These are phyloP conservation scores for Sebastes umbrosus DNA, from an alignment of 2,797 vertebrate genomes.

Conservation along the genomic window DNA sequence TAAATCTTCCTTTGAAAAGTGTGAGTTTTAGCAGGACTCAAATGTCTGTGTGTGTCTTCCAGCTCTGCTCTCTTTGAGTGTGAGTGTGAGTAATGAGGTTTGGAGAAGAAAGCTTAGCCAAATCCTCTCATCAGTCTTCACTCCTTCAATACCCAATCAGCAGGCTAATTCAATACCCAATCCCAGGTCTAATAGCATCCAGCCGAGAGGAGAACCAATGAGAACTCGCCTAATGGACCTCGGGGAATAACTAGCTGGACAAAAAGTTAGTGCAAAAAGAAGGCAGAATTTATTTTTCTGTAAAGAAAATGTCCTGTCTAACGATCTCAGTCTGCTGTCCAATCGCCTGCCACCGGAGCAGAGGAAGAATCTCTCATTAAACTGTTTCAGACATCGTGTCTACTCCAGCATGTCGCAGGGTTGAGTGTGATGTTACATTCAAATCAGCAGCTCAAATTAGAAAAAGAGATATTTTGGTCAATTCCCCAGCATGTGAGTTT, in stretches of 20 bases:
- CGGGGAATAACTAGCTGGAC: constrained; percentile 54
- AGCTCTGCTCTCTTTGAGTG: constrained; percentile 62
- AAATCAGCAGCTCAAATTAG: constrained; percentile 21
- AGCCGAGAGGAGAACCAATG: constrained; percentile 67
- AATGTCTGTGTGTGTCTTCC: constrained; percentile 27
- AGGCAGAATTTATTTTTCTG: constrained; percentile 36
- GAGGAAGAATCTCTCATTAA: constrained; percentile 34
- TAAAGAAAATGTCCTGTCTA: constrained; percentile 48
- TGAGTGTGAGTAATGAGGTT: constrained; percentile 78
- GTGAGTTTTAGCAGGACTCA: constrained; percentile 29
- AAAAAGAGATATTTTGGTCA: not conserved
- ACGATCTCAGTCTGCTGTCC: constrained; percentile 45
- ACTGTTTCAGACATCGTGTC: constrained; percentile 27
- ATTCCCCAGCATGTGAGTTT: constrained; percentile 20
- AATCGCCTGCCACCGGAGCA: constrained; percentile 10
- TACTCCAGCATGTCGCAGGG: not conserved
- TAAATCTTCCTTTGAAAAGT: constrained; percentile 39
- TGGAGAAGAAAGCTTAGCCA: constrained; percentile 78
- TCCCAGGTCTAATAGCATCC: constrained; percentile 75
- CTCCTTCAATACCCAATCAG: constrained; percentile 81
- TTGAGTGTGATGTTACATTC: not conserved
- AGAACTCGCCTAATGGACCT: constrained; percentile 57
- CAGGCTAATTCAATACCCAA: constrained; percentile 81
- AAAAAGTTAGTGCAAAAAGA: constrained; percentile 59
- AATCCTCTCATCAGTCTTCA: constrained; percentile 81